phyloP scores from a whole-genome alignment of 2,113 vertebrate species.

The Paradoxurus hermaphroditus region DNA sequence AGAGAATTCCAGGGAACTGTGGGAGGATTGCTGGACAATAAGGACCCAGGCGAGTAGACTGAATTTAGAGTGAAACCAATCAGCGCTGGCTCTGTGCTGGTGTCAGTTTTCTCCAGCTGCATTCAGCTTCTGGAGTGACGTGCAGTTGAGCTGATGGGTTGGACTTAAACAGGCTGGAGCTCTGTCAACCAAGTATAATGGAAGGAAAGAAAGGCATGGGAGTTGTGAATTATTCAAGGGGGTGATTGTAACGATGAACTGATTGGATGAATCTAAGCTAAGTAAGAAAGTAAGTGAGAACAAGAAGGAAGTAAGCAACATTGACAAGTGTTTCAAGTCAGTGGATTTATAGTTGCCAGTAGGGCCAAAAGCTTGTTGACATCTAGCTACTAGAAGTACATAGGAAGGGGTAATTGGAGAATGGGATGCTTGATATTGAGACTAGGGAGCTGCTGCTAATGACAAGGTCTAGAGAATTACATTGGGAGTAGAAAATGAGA shows the following conservation, averaged over 20 bases:
- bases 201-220: background rate
- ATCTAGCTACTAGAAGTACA: background rate
- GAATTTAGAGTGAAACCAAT: background rate
- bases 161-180: background rate
- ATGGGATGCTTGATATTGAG: background rate
- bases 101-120: background rate
- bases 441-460: background rate
- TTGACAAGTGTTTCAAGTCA: background rate
- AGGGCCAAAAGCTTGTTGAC: background rate
- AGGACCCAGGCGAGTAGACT: background rate
- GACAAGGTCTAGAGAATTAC: background rate
- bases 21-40: background rate
- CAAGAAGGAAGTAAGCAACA: background rate
- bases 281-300: background rate
- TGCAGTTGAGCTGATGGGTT: background rate
- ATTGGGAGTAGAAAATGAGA: background rate
- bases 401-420: background rate
- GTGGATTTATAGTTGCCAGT: background rate
- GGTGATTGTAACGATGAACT: background rate
- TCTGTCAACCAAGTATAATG: background rate
- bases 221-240: background rate
- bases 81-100: background rate
- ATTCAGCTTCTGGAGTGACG: background rate
- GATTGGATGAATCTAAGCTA: background rate
- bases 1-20: background rate